Evolutionary conservation across 2,113 vertebrate species (phyloP).

Genomic region (Solea senegalensis): DNA sequence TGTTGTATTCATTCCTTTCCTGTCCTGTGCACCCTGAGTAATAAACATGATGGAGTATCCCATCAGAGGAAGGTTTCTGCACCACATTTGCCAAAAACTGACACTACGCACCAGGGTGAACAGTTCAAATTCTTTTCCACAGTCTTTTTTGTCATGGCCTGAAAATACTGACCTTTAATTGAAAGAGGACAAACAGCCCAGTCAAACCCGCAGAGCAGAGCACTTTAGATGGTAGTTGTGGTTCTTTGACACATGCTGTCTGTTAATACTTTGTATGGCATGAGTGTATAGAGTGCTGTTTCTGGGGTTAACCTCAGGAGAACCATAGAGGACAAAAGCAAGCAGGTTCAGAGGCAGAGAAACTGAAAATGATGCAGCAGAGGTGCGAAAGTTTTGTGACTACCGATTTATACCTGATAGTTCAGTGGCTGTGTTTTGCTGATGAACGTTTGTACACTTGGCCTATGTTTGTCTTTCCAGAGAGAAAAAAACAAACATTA

Average conservation of each 20-base stretch:
- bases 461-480: not conserved
- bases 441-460: not conserved
- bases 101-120: no score
- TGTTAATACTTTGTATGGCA: not conserved
- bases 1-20: no score
- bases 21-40: no score
- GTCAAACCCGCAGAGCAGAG: not conserved
- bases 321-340: not conserved
- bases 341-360: not conserved
- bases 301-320: conserved; percentile 9
- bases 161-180: no score
- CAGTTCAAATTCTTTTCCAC: no score
- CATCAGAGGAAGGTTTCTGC: no score
- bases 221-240: not conserved
- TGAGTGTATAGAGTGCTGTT: not conserved
- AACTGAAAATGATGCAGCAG: not conserved
- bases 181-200: no score
- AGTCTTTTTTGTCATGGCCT: no score
- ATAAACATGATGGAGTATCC: no score
- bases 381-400: not conserved
- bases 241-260: not conserved
- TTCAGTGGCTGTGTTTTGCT: not conserved
- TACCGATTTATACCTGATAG: not conserved
- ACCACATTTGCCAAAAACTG: no score
- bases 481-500: not conserved